A percentile compares a stretch with the other conserved stretches of the same genome.
phyloP scores from a whole-genome alignment of 2,888 invertebrate species.

The Dyspetes luteomarginatus region DNA sequence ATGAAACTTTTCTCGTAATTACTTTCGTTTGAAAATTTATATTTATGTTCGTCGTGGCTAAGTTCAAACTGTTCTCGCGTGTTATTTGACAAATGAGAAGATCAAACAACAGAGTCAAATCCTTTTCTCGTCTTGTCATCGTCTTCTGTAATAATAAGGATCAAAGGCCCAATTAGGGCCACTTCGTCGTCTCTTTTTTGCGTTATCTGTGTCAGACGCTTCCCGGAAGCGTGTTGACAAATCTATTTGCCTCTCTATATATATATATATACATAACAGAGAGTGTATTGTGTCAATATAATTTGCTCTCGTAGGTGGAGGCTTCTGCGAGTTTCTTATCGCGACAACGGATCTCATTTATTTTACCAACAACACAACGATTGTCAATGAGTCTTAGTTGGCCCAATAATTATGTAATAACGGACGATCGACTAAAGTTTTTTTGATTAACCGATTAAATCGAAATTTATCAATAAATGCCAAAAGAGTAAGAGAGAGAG shows the following conservation, averaged over 20 bases:
- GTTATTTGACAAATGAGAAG: constrained; percentile 9
- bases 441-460: background rate
- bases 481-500: background rate
- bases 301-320: background rate
- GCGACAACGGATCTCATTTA: background rate
- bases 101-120: constrained; percentile 3
- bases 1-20: too few species aligned
- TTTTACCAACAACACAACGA: background rate
- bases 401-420: background rate
- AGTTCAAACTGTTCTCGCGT: background rate
- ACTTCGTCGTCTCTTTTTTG: constrained; percentile 13
- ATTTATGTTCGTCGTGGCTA: background rate
- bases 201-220: constrained; percentile 5
- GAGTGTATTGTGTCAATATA: background rate
- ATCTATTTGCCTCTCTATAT: background rate
- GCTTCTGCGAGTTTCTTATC: constrained; percentile 16
- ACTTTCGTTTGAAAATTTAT: background rate
- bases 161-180: constrained; percentile 41
- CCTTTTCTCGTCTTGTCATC: too few species aligned
- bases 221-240: constrained; percentile 24
- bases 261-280: background rate
- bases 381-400: background rate
- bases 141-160: constrained; percentile 41
- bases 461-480: too few species aligned
- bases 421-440: background rate